Base-by-base conservation (phyloP, 2,113 vertebrate species). In the Macquaria ambigua region DNA sequence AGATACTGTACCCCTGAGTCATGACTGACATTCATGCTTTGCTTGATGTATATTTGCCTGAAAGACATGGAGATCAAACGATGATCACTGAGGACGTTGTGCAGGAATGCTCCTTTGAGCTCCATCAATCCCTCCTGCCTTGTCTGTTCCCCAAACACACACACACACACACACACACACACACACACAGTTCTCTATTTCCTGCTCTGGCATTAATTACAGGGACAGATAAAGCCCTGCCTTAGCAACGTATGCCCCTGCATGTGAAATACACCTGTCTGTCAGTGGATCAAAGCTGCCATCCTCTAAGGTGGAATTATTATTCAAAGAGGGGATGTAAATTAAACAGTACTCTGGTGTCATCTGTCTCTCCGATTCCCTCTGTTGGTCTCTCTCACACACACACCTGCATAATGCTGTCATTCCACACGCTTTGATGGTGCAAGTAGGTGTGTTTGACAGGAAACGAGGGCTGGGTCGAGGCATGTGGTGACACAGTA, bases 381-480 rank as follows among this genome's bases (percentile, higher is more conserved):
- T 79, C 79, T 78, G 64, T 79, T 59, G 34, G 69, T 55, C 53
- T 52, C 39, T 28, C 76, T 77, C 80, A 14, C 90, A 83, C 83
- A 87, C 91, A 89, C 93, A 94, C 91, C 94, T 94, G 91, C 79
- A 70, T 85, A 78, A 87, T 88, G 81, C 83, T 93, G 93, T 95
- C 93, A 94, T 85, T 89, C 85, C 73, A 2, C 61, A 7, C 10
- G 43, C 91, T 94, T 95, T 94, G 93, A 93, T 89, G 90, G 64
- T 92, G 77, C 67, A 5, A 63, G 87, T 77, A 82, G 91, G 87
- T 91, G 92, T 89, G 89, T 91, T 92, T 93, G 90, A 91, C 90
- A 93, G 92, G 93, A 94, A 93, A 71, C 80, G 1, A 88, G 89
- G 92, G 89, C 87, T 56, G 53, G 87, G 90, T 86, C 58, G 70